Evolutionary conservation across 2,888 invertebrate genomes (phyloP), one percentile per base, ranked within the genome.

Genomic region (Himalopsyche kuldschensis): DNA sequence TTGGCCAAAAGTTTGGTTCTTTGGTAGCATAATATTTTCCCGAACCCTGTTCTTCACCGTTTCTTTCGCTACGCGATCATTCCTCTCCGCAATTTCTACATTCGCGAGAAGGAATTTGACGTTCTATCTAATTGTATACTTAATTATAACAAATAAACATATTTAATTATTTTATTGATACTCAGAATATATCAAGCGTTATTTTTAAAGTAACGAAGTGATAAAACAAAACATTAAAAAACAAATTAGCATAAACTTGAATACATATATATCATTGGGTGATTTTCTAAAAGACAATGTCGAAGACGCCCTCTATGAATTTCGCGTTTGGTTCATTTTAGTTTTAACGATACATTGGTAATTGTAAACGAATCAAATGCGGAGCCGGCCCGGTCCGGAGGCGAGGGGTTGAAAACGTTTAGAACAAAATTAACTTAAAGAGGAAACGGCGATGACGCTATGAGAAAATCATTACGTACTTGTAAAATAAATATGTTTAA

Each of bases 401-500:
- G 69, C 69, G 69, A 69, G 27, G 27, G 69, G 69, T 69, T 30
- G 3, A 69, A 27, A 69, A 69, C 30, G 30, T 69, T 30, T 69
- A 69, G 69, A 69, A 30, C 69, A 69, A 69, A 30, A 69, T 69
- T 69, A 69, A 69, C 30, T 69, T 69, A 69, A 69, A 69, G 27
- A 27, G 27, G 24, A 55, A 69, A 27, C 24, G 27, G 24, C 20
- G 69, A 69, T 11, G 24, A 27, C 4, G 69, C 69, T 69, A 69
- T 69, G 30, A 78, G 77, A 77, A 77, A 81, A 81, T 81, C 76
- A 80, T 83, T 83, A 83, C 80, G 80, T 83, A 81, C 78, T 83
- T 83, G 78, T 83, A 81, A 81, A 78, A 81, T 75, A 83, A 76
- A 81, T 75, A 81, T 83, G 80, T 83, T 83, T 81, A 83, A 48